A percentile compares a stretch with the other conserved stretches of the same genome.
Evolutionary conservation across 2,888 invertebrate species (phyloP).

Genomic region (Kryphioiulus occultus): DNA sequence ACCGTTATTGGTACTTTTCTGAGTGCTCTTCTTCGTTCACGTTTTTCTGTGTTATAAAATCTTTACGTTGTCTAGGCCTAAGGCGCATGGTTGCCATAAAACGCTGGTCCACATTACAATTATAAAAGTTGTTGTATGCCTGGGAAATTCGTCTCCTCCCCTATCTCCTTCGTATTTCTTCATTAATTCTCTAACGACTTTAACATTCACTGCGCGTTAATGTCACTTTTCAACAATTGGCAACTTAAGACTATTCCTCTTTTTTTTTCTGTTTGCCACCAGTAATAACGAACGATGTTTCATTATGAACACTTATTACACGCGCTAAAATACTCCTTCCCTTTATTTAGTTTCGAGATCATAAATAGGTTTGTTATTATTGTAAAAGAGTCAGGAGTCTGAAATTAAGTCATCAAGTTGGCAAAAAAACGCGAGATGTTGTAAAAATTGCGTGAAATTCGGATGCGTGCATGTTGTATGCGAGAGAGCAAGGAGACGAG

Average conservation of each 20-base stretch:
- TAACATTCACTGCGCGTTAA: slow-evolving; percentile 2
- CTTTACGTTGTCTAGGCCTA: neutral
- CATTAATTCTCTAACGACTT: slow-evolving; percentile 45
- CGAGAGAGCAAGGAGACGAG: neutral
- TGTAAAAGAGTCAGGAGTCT: slow-evolving; percentile 42
- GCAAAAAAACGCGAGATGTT: neutral
- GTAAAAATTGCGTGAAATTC: slow-evolving; percentile 15
- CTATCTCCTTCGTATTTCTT: slow-evolving; percentile 37
- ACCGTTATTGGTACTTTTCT: neutral
- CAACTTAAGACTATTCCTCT: slow-evolving; percentile 17
- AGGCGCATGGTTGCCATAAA: neutral
- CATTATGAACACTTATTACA: slow-evolving; percentile 42
- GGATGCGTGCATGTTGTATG: neutral
- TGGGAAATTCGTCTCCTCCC: slow-evolving; percentile 30
- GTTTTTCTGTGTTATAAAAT: neutral
- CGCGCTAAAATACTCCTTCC: slow-evolving; percentile 32
- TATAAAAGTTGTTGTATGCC: slow-evolving; percentile 12
- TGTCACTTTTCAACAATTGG: slow-evolving; percentile 39
- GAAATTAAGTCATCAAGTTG: slow-evolving; percentile 43
- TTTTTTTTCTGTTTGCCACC: neutral
- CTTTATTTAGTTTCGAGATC: slow-evolving; percentile 41
- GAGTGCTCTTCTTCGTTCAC: neutral
- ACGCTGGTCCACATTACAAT: neutral
- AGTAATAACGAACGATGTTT: slow-evolving; percentile 28
- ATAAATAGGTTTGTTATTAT: slow-evolving; percentile 43